Evolutionary conservation across 2,888 invertebrate genomes (phyloP).

Genomic region (Villa cingulata): DNA sequence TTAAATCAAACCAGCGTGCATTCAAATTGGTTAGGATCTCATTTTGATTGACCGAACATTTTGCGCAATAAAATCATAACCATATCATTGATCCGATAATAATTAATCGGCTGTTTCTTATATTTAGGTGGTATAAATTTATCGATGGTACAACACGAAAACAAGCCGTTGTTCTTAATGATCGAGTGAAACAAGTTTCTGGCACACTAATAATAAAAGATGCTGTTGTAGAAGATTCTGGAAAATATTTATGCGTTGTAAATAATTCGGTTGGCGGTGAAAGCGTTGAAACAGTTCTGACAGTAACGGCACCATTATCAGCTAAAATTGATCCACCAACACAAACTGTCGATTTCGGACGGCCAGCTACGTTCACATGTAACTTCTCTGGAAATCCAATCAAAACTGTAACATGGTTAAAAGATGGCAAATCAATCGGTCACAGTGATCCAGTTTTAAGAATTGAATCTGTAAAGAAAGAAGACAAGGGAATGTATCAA

Average conservation of each 20-base stretch:
- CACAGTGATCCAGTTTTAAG: conserved; percentile 68
- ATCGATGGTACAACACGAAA: conserved; percentile 74
- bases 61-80: no score
- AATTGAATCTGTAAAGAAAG: conserved; percentile 81
- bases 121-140: conserved; percentile 94
- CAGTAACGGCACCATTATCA: conserved; percentile 80
- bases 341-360: conserved; percentile 87
- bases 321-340: conserved; percentile 79
- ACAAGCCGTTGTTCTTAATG: conserved; percentile 78
- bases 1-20: no score
- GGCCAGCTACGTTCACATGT: conserved; percentile 84
- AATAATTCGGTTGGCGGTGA: conserved; percentile 91
- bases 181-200: conserved; percentile 82
- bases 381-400: conserved; percentile 82
- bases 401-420: conserved; percentile 81
- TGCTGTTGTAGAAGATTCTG: conserved; percentile 83
- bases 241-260: conserved; percentile 86
- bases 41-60: no score
- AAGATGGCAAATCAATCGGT: conserved; percentile 77
- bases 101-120: no score
- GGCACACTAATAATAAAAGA: conserved; percentile 87
- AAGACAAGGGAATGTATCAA: conserved; percentile 95
- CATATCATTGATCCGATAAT: no score
- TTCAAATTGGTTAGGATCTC: no score
- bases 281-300: conserved; percentile 81